Conservation (phyloP, 2,888 invertebrate genomes). For the Dicyrtoma fusca region DNA sequence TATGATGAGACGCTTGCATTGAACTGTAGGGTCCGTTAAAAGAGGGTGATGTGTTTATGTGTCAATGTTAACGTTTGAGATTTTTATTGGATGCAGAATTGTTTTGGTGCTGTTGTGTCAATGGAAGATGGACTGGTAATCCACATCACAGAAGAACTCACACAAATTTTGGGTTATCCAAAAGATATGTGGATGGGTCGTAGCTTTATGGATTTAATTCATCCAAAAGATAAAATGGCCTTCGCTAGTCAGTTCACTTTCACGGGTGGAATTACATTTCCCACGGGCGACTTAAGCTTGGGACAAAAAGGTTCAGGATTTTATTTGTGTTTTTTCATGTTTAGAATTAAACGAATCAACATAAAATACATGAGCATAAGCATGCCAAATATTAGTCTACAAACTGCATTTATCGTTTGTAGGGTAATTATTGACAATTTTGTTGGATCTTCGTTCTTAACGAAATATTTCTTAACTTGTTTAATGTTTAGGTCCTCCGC, state of each 20-base stretch:
- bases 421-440: no score
- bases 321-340: no score
- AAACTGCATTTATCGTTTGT: no score
- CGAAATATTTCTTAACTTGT: no score
- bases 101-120: slow-evolving; percentile 78
- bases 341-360: no score
- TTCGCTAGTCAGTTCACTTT: slow-evolving; percentile 72
- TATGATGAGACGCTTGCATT: no score
- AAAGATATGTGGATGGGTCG: slow-evolving; percentile 83
- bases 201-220: slow-evolving; percentile 84
- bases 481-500: background rate
- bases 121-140: slow-evolving; percentile 81
- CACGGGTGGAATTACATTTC: slow-evolving; percentile 46
- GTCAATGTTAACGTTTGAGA: background rate
- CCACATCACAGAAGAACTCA: slow-evolving; percentile 72
- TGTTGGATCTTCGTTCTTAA: no score
- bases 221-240: slow-evolving; percentile 73
- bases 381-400: no score
- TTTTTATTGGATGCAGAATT: slow-evolving; percentile 64
- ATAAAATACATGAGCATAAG: no score
- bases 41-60: no score
- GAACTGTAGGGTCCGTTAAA: no score
- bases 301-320: slow-evolving; percentile 20
- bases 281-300: slow-evolving; percentile 34
- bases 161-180: slow-evolving; percentile 74